Conservation (phyloP, 2,888 invertebrate species). For the Poecilobothrus nobilitatus region DNA sequence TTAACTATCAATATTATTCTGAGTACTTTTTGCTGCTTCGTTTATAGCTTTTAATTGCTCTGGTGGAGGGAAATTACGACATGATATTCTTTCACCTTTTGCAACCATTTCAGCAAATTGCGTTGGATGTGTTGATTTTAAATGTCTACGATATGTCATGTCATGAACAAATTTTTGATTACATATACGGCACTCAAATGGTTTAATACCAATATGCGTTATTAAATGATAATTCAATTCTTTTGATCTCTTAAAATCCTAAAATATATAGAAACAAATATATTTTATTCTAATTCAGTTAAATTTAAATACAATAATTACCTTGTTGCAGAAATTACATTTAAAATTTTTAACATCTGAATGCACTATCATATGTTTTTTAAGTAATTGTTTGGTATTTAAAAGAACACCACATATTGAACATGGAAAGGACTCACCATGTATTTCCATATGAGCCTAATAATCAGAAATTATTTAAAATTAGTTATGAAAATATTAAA, state of each 20-base stretch:
- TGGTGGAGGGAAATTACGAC: neutral
- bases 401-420: constrained; percentile 41
- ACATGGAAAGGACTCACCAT: constrained; percentile 43
- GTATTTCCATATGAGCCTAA: constrained; percentile 44
- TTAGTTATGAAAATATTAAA: neutral
- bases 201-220: constrained; percentile 39
- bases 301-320: neutral
- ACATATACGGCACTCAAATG: constrained; percentile 42
- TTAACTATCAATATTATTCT: neutral
- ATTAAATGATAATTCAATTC: constrained; percentile 42
- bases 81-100: neutral
- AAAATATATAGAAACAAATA: neutral
- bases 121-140: constrained; percentile 40
- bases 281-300: neutral
- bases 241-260: constrained; percentile 40
- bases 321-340: constrained; percentile 38
- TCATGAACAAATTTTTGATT: constrained; percentile 41
- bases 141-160: constrained; percentile 42
- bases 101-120: constrained; percentile 42
- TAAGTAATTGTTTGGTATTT: constrained; percentile 45
- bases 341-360: constrained; percentile 38
- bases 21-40: neutral
- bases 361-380: constrained; percentile 44
- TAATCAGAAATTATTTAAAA: neutral
- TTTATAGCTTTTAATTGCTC: constrained; percentile 5